These are phyloP conservation scores for Macrosoma leucophasiata DNA, from an alignment of 2,888 invertebrate species.

Conservation along the genomic window DNA sequence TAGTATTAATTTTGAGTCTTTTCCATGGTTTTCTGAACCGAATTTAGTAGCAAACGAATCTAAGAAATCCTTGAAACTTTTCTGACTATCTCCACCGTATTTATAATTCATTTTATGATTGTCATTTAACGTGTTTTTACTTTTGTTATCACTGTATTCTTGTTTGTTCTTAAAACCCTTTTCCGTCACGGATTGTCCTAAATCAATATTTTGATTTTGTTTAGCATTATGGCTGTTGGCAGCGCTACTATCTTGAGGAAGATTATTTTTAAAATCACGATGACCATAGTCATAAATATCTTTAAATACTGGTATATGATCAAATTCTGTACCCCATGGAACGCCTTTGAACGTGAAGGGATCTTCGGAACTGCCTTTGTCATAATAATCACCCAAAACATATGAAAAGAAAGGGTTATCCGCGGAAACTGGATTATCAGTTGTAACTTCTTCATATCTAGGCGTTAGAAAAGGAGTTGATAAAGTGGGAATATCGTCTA, in stretches of 20 bases:
- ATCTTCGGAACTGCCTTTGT: slow-evolving; percentile 46
- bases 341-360: slow-evolving; percentile 45
- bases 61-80: slow-evolving; percentile 47
- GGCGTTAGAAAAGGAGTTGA: slow-evolving; percentile 13
- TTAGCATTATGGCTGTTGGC: neutral
- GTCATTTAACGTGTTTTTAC: slow-evolving; percentile 30
- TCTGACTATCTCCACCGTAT: slow-evolving; percentile 33
- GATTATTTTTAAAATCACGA: no score
- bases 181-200: slow-evolving; percentile 23
- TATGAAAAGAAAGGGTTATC: slow-evolving; percentile 54
- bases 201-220: no score
- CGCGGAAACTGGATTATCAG: slow-evolving; percentile 46
- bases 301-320: slow-evolving; percentile 27
- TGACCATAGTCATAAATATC: slow-evolving; percentile 26
- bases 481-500: slow-evolving; percentile 34
- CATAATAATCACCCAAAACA: slow-evolving; percentile 51
- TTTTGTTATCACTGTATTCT: slow-evolving; percentile 35
- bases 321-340: slow-evolving; percentile 46
- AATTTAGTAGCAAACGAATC: slow-evolving; percentile 56
- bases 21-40: slow-evolving; percentile 44
- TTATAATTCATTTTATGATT: slow-evolving; percentile 32
- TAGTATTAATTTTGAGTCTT: slow-evolving; percentile 36
- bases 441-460: slow-evolving; percentile 23
- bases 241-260: no score
- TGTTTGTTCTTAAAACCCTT: slow-evolving; percentile 31